Evolutionary conservation across 2,113 vertebrate species (phyloP), one percentile per base, ranked within the genome.

Genomic region (Plotosus lineatus): DNA sequence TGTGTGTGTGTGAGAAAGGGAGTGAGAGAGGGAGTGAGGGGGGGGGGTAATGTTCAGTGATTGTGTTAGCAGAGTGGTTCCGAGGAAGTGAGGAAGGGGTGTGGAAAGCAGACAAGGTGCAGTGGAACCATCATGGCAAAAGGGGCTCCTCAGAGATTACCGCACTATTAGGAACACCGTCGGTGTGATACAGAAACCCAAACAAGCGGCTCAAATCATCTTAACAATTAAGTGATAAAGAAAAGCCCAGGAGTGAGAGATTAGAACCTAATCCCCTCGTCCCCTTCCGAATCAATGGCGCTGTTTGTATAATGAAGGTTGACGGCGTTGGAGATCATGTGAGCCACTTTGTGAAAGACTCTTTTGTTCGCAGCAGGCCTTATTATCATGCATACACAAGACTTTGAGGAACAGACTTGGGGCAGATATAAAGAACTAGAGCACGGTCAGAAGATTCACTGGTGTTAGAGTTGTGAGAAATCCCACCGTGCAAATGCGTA

Each of bases 361-460:
- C 80, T 77, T 69, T 82, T 82, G 80, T 82, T 77, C 46, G 31
- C 61, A 69, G 79, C 19, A 28, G 38, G 48, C 46, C 58, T 66
- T 44, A 68, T 80, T 80, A 72, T 75, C 72, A 82, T 86, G 48
- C 66, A 65, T 21, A 80, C 50, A 31, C 11, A 21, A n/a, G 42
- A 77, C 48, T 55, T 44, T 17, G 6, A 23, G 9, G 71, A 8
- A 63, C 19, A 36, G 48, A 56, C 46, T 36, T 21, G 40, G 40
- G n/a, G 21, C 58, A 58, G 15, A 21, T 38, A 33, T 19, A 63
- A 46, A 50, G 42, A 51, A 38, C 17, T 40, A 0, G 21, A 58
- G 48, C 17, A 11, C 9, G 48, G 40, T 61, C 8, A 60, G 19
- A 23, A 10, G 33, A 26, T 10, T 17, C 21, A 50, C 44, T 26